Base-by-base conservation (phyloP, 2,113 vertebrate species). In the Perca flavescens region DNA sequence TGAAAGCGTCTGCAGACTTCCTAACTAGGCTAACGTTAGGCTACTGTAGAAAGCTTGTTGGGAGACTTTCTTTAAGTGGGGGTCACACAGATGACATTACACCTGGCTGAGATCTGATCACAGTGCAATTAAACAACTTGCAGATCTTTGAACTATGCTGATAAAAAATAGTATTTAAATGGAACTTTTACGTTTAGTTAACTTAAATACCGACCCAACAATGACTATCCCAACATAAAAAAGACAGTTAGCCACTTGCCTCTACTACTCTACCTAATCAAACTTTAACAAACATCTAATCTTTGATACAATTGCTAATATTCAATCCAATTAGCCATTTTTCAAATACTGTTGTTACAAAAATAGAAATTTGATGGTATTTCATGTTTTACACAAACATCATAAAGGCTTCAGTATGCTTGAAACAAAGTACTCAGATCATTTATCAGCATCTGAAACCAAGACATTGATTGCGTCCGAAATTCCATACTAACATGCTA, bases 291-390 rank as follows among this genome's bases (percentile, higher is more conserved):
- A 14, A 74, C n/a, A 21, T 4, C 50, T 74, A 15, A 71, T 89
- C 53, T 56, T 91, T 94, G 89, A 90, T 93, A 93, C 15, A 76
- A 65, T 13, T 31, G 50, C 79, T 54, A 47, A 84, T 65, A 76
- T 49, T 76, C 76, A 80, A 77, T 58, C 46, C 69, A 77, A 72
- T 80, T 56, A 90, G 94, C 90, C 90, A 91, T 93, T 92, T 19
- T 93, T 95, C 93, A 93, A 95, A 92, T 75, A 71, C 66, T 68
- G 77, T 86, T 89, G 58, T 84, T 88, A 94, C 75, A 96, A 97
- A 96, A 96, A 96, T 94, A 96, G 19, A 93, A 40, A 85, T 92
- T 86, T 86, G 70, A 87, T 88, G 77, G 81, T 75, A 89, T 83
- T 93, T 88, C 86, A 61, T 78, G 68, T 86, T 92, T 90, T 82